Conservation (phyloP, 2,888 invertebrate genomes). For the Brenthis hecate region DNA sequence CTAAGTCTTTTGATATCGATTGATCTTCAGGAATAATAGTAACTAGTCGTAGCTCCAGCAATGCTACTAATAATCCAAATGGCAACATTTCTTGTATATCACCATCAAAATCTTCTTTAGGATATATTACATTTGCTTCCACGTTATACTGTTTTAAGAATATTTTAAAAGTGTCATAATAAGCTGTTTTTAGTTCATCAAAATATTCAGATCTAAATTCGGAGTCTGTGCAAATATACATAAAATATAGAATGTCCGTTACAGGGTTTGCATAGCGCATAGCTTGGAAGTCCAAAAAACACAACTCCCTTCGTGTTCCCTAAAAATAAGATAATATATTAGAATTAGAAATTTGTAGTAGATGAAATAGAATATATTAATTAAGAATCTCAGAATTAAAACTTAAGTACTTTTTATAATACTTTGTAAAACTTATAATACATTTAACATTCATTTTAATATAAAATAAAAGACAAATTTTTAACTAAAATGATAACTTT, state of each 20-base stretch:
- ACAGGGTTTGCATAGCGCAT: constrained; percentile 66
- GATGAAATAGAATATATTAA: no score
- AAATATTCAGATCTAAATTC: constrained; percentile 60
- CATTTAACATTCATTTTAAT: no score
- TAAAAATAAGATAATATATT: constrained; percentile 45
- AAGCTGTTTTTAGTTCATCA: constrained; percentile 51
- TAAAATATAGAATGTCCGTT: constrained; percentile 63
- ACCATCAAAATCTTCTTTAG: constrained; percentile 52
- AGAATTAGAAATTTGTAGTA: no score
- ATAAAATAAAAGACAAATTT: no score
- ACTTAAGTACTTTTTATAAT: background rate
- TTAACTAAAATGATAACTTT: no score
- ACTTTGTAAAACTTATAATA: background rate
- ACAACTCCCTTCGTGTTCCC: constrained; percentile 53
- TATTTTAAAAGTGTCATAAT: constrained; percentile 57
- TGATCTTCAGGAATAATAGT: constrained; percentile 32
- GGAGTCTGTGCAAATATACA: constrained; percentile 64
- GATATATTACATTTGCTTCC: constrained; percentile 54
- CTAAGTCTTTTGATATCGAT: constrained; percentile 36
- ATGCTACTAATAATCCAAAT: constrained; percentile 62
- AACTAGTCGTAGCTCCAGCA: constrained; percentile 62
- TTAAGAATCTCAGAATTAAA: no score
- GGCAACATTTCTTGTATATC: constrained; percentile 57
- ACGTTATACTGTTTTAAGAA: constrained; percentile 55
- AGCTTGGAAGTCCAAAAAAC: constrained; percentile 71